Base-by-base conservation (phyloP, 2,797 vertebrate species). In the Sebastes taczanowskii region DNA sequence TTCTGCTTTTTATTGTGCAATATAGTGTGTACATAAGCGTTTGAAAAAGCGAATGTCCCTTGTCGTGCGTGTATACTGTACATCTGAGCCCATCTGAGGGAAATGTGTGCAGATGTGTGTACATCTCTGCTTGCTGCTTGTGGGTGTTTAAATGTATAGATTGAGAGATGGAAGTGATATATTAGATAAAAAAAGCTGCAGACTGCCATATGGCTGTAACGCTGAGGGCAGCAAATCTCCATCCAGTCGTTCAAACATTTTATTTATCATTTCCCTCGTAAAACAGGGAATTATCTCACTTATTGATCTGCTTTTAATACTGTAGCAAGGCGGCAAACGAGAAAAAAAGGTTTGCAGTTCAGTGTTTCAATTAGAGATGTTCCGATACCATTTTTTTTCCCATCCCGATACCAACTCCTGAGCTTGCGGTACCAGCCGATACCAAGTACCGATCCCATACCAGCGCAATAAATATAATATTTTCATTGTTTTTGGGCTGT, bases 101-200 rank as follows among this genome's bases (percentile, higher is more conserved):
- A 66, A 67, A 25, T 70, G 52, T 53, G 58, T 56, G 27, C 32
- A 52, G 29, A 71, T 34, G 63, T 63, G 46, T 77, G 25, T 58
- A 34, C 30, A 56, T 80, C 69, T 79, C 69, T n/a, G 30, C 67
- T 83, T 77, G 34, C 63, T 73, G 77, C 84, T 82, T 72, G 69
- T 77, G 79, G 77, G 71, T 84, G 82, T 84, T 63, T 58, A 71
- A 76, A 60, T 86, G 86, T 76, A 30, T 35, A 78, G 81, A 79
- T 35, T 65, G 30, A 86, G 62, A 60, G 78, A 82, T 66, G 29
- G 73, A 86, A 63, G 53, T 63, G 59, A n/a, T 42, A 64, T 74
- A 72, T 76, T 55, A 76, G 74, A 80, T 75, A 5, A 63, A 55
- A 42, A 76, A 75, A 81, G 70, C 68, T 72, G 63, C 42, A 18